Conservation (phyloP, 2,113 vertebrate species). For the Neopipo cinnamomea region DNA sequence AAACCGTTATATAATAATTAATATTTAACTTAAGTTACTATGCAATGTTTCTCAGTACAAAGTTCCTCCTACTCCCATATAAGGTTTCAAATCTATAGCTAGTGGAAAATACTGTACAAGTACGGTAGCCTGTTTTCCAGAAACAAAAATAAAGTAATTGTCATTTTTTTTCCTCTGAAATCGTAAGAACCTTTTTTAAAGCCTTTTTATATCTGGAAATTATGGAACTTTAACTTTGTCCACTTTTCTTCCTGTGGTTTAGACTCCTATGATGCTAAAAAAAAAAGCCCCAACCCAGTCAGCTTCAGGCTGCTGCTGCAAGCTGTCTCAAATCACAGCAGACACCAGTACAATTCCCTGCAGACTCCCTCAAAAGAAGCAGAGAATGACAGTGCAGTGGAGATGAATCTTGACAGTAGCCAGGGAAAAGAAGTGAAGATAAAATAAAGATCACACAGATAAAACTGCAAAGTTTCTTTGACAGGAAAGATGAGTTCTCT, state of each 20-base stretch:
- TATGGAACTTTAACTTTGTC: not conserved
- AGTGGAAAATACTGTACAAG: not conserved
- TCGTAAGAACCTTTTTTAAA: not conserved
- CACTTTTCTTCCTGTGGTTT: not conserved
- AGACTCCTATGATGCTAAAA: not conserved
- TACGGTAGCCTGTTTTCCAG: not conserved
- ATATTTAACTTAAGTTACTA: slow-evolving; percentile 13
- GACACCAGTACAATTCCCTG: not conserved
- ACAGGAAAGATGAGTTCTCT: not conserved
- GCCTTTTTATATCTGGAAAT: not conserved
- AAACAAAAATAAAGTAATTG: not conserved
- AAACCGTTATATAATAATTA: slow-evolving; percentile 23
- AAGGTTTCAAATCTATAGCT: not conserved
- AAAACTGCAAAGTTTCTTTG: not conserved
- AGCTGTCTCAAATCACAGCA: slow-evolving; percentile 23
- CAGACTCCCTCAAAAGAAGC: not conserved
- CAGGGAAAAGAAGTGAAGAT: not conserved
- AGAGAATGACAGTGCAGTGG: not conserved
- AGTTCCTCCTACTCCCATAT: not conserved
- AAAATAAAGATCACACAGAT: not conserved
- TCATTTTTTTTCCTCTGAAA: not conserved
- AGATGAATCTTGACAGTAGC: not conserved
- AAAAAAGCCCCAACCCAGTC: not conserved
- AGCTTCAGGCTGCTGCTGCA: not conserved
- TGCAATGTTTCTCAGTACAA: not conserved